These are phyloP conservation scores for Hanleya hanleyi DNA, from an alignment of 2,888 invertebrate genomes.

Conservation along the genomic window DNA sequence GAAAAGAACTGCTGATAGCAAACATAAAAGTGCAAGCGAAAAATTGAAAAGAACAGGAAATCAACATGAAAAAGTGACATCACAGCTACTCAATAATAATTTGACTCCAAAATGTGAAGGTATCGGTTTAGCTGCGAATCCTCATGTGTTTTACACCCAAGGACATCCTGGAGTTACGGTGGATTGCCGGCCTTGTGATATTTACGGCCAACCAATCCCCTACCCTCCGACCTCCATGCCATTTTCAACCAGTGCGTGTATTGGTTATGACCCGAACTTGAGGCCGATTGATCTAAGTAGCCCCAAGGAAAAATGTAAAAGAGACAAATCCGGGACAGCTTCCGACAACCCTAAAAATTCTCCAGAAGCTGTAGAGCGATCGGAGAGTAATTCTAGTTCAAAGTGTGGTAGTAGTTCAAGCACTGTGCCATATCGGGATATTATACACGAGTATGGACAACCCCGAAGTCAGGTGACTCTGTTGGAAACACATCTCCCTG, in stretches of 20 bases:
- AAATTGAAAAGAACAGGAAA: not conserved
- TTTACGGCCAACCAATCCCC: not conserved
- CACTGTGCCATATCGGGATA: conserved; percentile 4
- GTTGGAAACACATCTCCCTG: not conserved
- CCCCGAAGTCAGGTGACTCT: not conserved
- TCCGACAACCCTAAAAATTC: not conserved
- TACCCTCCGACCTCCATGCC: not conserved
- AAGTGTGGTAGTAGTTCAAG: not conserved
- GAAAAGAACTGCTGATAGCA: not conserved
- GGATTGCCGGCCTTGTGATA: not conserved
- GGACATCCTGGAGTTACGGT: not conserved
- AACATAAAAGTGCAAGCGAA: not conserved
- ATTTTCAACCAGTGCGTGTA: not conserved
- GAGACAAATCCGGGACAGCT: not conserved
- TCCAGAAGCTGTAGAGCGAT: too few species aligned
- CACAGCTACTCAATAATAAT: not conserved
- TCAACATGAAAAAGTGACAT: not conserved
- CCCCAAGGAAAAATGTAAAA: not conserved
- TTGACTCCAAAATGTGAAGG: not conserved
- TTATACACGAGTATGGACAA: conserved; percentile 2
- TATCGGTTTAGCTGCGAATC: not conserved
- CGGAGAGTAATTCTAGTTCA: not conserved
- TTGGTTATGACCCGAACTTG: not conserved
- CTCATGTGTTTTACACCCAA: not conserved
- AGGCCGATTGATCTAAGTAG: conserved; percentile 2